Evolutionary conservation across 1,140 invertebrate genomes (phyloP).

Genomic region (Protaetia brevitarsis): DNA sequence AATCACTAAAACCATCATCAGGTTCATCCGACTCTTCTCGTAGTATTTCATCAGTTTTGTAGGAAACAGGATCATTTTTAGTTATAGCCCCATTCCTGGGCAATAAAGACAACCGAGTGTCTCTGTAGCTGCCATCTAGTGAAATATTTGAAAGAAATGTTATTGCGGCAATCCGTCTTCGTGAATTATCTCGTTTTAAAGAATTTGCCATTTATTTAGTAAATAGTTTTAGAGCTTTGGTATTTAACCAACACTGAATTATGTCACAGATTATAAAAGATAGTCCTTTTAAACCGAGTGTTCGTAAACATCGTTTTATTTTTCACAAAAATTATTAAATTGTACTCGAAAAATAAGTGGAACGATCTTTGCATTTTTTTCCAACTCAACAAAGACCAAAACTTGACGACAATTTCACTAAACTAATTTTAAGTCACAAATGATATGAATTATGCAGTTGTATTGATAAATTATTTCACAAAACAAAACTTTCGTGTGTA

Average conservation of each 20-base stretch:
- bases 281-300: constrained; percentile 23
- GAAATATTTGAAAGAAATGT: constrained; percentile 94
- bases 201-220: constrained; percentile 53
- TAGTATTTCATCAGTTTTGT: constrained; percentile 48
- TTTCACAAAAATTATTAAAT: background rate
- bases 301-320: constrained; percentile 3
- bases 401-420: too few species aligned
- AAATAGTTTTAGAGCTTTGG: background rate
- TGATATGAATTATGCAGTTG: too few species aligned
- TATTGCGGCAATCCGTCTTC: constrained; percentile 79
- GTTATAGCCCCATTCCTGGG: constrained; percentile 50
- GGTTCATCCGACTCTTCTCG: constrained; percentile 47
- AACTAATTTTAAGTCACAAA: background rate
- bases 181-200: constrained; percentile 57
- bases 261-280: constrained; percentile 24
- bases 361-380: background rate
- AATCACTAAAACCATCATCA: constrained; percentile 52
- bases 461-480: too few species aligned
- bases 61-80: constrained; percentile 38
- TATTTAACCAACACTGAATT: constrained; percentile 3
- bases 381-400: constrained; percentile 6
- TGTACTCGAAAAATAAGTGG: background rate
- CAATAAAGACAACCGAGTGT: constrained; percentile 69
- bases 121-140: constrained; percentile 84
- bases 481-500: too few species aligned